These are phyloP conservation scores for Bedellia somnulentella DNA, from an alignment of 2,888 invertebrate genomes.

Conservation along the genomic window DNA sequence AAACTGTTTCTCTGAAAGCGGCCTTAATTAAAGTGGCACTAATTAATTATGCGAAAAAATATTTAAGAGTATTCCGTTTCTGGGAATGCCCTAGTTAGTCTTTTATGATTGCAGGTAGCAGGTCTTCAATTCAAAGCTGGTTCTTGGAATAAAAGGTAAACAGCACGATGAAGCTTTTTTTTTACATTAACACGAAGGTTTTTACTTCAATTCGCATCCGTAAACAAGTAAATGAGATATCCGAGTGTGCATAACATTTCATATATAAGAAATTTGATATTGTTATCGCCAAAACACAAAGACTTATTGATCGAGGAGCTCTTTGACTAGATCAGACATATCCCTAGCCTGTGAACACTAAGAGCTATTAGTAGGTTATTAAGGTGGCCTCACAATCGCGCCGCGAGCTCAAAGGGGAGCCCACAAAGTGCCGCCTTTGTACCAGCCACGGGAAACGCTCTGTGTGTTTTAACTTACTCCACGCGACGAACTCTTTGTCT, in stretches of 20 bases:
- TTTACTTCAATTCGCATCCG: neutral
- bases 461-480: conserved; percentile 24
- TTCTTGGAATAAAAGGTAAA: too few species aligned
- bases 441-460: conserved; percentile 21
- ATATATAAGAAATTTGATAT: too few species aligned
- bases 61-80: conserved; percentile 14
- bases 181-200: neutral
- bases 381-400: conserved; percentile 42
- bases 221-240: too few species aligned
- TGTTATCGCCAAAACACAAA: too few species aligned
- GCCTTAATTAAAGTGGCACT: conserved; percentile 59
- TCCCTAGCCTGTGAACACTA: conserved; percentile 1
- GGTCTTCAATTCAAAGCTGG: too few species aligned
- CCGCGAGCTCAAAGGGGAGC: conserved; percentile 40
- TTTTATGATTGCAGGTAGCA: too few species aligned
- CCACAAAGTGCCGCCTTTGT: conserved; percentile 53
- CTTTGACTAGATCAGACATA: conserved; percentile 3
- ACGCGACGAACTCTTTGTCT: conserved; percentile 44
- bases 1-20: conserved; percentile 50
- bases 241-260: too few species aligned
- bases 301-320: neutral
- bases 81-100: neutral
- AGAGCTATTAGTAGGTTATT: conserved; percentile 45
- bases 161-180: neutral
- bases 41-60: conserved; percentile 57